phyloP scores from a whole-genome alignment of 2,888 invertebrate genomes.

The Mythimna loreyi region DNA sequence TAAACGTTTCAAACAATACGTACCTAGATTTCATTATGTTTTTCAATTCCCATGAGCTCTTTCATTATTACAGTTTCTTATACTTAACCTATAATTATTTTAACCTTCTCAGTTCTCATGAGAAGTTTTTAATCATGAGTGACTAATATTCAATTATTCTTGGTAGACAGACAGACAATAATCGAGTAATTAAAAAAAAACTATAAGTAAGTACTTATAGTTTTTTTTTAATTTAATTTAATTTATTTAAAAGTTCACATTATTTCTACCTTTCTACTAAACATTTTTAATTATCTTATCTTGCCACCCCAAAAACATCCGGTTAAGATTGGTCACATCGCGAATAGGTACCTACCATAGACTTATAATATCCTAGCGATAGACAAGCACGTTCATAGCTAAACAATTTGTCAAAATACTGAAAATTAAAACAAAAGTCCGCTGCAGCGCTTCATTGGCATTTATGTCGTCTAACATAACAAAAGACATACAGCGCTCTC shows the following conservation, averaged over 20 bases:
- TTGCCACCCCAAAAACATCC: not conserved
- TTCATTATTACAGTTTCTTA: not conserved
- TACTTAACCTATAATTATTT: not conserved
- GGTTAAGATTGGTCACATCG: not conserved
- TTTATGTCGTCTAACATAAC: too few relatives aligned
- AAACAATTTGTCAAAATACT: too few relatives aligned
- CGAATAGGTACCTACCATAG: not conserved
- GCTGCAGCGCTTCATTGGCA: too few relatives aligned
- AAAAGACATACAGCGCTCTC: too few relatives aligned
- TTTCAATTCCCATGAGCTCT: constrained; percentile 10
- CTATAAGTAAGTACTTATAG: too few relatives aligned
- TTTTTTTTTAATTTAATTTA: too few relatives aligned
- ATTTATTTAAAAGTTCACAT: not conserved
- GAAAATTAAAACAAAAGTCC: too few relatives aligned
- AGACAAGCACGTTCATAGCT: too few relatives aligned
- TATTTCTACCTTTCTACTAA: not conserved
- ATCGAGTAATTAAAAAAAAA: not conserved
- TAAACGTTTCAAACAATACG: constrained; percentile 1
- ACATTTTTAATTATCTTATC: not conserved
- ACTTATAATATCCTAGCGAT: too few relatives aligned
- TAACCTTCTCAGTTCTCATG: constrained; percentile 11
- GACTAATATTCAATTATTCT: not conserved
- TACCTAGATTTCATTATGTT: not conserved
- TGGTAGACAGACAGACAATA: too few relatives aligned
- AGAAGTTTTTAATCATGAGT: not conserved